phyloP scores from a whole-genome alignment of 2,113 vertebrate species.

The Lepus americanus region DNA sequence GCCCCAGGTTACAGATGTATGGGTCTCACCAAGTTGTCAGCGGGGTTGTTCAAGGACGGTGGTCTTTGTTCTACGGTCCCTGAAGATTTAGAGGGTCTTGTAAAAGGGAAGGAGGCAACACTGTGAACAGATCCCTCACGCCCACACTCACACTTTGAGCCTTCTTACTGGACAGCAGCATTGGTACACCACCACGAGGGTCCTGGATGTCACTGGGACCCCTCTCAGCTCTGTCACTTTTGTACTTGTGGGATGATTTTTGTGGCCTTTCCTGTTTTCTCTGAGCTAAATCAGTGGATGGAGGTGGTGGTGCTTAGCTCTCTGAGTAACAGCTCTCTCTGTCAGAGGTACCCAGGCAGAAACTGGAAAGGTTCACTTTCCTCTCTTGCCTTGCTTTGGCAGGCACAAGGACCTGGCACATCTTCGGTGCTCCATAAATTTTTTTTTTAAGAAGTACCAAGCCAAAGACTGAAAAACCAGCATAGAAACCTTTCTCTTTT shows the following conservation, averaged over 20 bases:
- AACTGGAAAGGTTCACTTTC: background rate
- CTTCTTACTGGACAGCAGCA: background rate
- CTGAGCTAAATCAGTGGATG: fast-evolving
- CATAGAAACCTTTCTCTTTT: no score
- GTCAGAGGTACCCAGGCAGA: background rate
- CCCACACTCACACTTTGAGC: background rate
- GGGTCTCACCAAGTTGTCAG: background rate
- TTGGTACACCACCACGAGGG: background rate
- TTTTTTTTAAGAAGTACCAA: no score
- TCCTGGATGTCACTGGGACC: no score
- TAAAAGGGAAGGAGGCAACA: background rate
- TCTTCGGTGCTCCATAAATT: background rate
- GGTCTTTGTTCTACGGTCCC: background rate
- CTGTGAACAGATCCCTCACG: background rate
- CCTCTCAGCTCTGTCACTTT: background rate
- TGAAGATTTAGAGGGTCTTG: background rate
- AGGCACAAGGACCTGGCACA: background rate
- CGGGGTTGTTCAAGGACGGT: no score
- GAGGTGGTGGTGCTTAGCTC: no score
- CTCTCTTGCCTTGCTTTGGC: background rate
- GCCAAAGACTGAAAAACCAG: no score
- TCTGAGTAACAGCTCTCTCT: background rate
- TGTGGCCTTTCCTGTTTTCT: background rate
- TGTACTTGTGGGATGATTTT: background rate
- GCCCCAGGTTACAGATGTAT: background rate